Base-by-base conservation (phyloP, 2,888 invertebrate genomes). In the Junonia oenone region DNA sequence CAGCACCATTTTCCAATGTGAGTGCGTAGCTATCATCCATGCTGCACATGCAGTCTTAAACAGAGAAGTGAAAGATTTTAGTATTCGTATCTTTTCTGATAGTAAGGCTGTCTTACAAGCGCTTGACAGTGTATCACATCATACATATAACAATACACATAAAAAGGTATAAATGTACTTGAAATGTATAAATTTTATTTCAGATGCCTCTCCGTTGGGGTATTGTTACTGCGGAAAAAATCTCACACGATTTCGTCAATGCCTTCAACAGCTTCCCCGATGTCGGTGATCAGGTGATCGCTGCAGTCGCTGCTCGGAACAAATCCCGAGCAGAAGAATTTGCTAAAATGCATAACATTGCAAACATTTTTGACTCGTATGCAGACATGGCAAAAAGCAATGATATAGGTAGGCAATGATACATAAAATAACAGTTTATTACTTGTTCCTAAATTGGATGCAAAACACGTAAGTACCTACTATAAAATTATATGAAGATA, bases 211-310 rank as follows among this genome's bases (percentile, higher is more conserved):
- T 94, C 47, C 93, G 93, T 63, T 98, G 98, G 98, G 98, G 97
- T 56, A 96, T 98, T 58, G 93, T 93, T 2, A 92, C 95, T 37
- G 94, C 95, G 45, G 97, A 96, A 0, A 94, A 94, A 82, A 98
- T 98, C 65, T 92, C 94, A 65, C 92, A 95, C 76, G 98, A 98
- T 76, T 98, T 98, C 76, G 94, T 93, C 2, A 92, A 92, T 29
- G 95, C 94, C 1, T 64, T 96, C 6, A 89, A 92, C 63, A 92
- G 92, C 0, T 90, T 94, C 49, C 92, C 94, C 0, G 75, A 84
- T 40, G 91, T 84, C 37, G 82, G 85, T n/a, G 94, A 96, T 55
- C 95, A 96, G 73, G 72, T 91, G 61, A 90, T 96, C 17, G 91
- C 92, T 0, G 96, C 94, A 0, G 92, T 97, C 0, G 97, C 95